Evolutionary conservation across 2,113 vertebrate genomes (phyloP), one percentile per base, ranked within the genome.

Genomic region (Onychostoma macrolepis): DNA sequence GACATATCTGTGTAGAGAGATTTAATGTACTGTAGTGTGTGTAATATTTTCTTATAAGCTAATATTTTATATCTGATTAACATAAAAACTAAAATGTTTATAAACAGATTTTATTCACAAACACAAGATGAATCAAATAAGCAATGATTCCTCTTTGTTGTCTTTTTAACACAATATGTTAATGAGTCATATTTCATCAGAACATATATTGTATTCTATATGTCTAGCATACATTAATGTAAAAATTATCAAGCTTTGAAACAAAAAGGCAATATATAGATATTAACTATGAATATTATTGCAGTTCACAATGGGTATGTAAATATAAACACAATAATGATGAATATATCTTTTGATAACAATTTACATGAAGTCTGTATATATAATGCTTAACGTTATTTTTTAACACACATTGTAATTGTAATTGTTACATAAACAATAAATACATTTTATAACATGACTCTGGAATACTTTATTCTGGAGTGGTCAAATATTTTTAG

Each of bases 31-130:
- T 76, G 72, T 28, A 76, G 2, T 19, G 24, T 76, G 41, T n/a
- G n/a, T 0, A 12, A 45, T 69, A 17, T 69, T 67, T 30, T 67
- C 0, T 65, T 48, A 4, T 48, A 48, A 48, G 13, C 12, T 50
- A 50, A 50, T 50, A 50, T 15, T 15, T 11, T 38, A 38, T 28
- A 11, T 26, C 4, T 26, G 26, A 71, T 21, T 36, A n/a, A 79
- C 58, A 56, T 67, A 63, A 69, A 80, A 72, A 41, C 9, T 5
- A 84, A 21, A 71, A 6, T 81, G 69, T 81, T 67, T 45, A 82
- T 77, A 84, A 71, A 71, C 71, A 82, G 24, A 13, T 61, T 95
- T 95, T 95, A 96, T 95, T 96, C 95, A 95, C 94, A 95, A 93
- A 93, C 87, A 92, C 72, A 41, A 48, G 90, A 43, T 50, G 24